Conservation (phyloP, 2,113 vertebrate genomes). For the Poeciliopsis prolifica region DNA sequence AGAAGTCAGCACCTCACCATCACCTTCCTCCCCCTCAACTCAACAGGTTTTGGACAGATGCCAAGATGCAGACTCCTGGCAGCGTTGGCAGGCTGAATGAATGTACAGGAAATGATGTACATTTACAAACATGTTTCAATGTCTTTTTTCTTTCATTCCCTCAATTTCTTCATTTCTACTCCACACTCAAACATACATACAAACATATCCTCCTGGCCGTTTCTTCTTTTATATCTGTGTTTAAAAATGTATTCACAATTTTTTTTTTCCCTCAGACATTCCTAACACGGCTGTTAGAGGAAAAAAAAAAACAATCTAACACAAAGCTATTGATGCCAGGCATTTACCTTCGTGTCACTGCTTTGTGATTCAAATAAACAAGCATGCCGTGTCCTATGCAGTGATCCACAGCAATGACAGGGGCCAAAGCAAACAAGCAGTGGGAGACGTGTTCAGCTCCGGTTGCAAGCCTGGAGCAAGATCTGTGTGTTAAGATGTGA, state of each 20-base stretch:
- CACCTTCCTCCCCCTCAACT: slow-evolving; percentile 2
- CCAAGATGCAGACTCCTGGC: slow-evolving; percentile 46
- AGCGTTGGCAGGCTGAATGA: slow-evolving; percentile 41
- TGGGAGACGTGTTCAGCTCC: slow-evolving; percentile 29
- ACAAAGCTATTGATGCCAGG: not conserved
- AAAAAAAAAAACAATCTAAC: not conserved
- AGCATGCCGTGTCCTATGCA: slow-evolving; percentile 24
- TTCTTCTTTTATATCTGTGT: slow-evolving; percentile 31
- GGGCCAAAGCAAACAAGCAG: slow-evolving; percentile 39
- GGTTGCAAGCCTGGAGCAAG: slow-evolving; percentile 42
- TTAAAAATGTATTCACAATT: slow-evolving; percentile 37
- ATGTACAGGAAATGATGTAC: slow-evolving; percentile 10
- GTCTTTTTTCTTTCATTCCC: slow-evolving; percentile 9
- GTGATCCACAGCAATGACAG: slow-evolving; percentile 24
- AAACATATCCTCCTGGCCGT: slow-evolving; percentile 10
- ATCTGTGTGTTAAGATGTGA: slow-evolving; percentile 42
- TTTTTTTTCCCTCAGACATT: slow-evolving; percentile 16
- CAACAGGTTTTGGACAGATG: slow-evolving; percentile 55
- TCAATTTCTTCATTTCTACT: not conserved
- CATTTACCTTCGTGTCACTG: slow-evolving; percentile 10
- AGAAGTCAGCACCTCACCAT: slow-evolving; percentile 43
- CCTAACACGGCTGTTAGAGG: not conserved
- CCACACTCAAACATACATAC: not conserved
- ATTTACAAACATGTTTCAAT: slow-evolving; percentile 30
- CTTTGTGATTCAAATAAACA: slow-evolving; percentile 38